Conservation (phyloP, 2,797 vertebrate species). For the Sus cebifrons region DNA sequence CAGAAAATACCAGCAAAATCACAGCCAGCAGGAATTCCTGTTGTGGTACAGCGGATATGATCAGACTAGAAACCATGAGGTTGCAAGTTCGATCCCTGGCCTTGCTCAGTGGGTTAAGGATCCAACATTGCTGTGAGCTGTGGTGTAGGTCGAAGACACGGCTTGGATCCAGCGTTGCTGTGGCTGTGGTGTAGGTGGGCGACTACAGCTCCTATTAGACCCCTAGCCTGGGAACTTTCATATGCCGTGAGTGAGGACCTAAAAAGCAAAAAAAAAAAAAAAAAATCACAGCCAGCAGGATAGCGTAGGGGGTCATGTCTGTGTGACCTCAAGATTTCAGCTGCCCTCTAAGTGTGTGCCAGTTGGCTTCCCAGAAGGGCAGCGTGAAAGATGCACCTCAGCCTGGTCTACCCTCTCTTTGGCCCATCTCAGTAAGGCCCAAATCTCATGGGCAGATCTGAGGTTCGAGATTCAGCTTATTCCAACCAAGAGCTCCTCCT, state of each 20-base stretch:
- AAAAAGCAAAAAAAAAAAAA: too few relatives aligned
- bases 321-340: background rate
- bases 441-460: background rate
- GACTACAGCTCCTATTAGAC: too few relatives aligned
- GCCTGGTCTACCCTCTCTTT: background rate
- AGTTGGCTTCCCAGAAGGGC: background rate
- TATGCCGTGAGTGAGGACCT: too few relatives aligned
- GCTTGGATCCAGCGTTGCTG: too few relatives aligned
- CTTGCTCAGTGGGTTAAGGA: too few relatives aligned
- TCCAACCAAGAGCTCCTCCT: background rate
- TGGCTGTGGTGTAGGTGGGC: too few relatives aligned
- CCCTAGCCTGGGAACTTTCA: too few relatives aligned
- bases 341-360: conserved; percentile 9
- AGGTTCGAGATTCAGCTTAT: background rate
- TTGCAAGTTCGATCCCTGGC: too few relatives aligned
- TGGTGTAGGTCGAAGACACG: too few relatives aligned
- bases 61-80: too few relatives aligned
- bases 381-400: background rate
- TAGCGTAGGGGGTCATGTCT: background rate
- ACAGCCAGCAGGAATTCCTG: background rate
- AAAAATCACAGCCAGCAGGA: background rate
- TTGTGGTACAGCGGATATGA: too few relatives aligned
- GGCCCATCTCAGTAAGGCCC: background rate
- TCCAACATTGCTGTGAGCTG: too few relatives aligned
- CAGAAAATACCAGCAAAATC: conserved; percentile 51